Evolutionary conservation across 2,888 invertebrate genomes (phyloP).

Genomic region (Ophion ellenae): DNA sequence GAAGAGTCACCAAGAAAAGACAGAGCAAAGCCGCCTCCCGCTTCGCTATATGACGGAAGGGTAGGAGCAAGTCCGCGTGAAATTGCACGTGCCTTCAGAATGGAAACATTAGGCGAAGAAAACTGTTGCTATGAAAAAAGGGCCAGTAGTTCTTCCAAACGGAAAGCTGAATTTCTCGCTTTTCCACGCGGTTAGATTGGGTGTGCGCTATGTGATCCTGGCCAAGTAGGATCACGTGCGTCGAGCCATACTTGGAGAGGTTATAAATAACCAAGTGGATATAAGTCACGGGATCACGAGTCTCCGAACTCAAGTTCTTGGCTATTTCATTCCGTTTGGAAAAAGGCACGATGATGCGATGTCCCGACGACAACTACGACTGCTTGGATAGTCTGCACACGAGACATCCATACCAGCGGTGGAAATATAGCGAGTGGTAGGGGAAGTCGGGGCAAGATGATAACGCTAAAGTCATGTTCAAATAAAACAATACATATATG

Average conservation of each 20-base stretch:
- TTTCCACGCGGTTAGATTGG: constrained; percentile 65
- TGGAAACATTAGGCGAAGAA: constrained; percentile 19
- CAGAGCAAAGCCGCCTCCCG: background rate
- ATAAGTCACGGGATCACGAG: constrained; percentile 57
- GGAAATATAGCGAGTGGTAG: constrained; percentile 46
- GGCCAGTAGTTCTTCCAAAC: constrained; percentile 35
- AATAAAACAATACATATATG: too few species aligned
- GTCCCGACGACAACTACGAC: constrained; percentile 57
- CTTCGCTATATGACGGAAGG: constrained; percentile 11
- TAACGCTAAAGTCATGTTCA: too few species aligned
- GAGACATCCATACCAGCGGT: constrained; percentile 8
- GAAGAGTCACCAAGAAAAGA: background rate
- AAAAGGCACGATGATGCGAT: constrained; percentile 63
- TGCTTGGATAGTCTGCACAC: constrained; percentile 31
- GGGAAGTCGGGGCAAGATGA: too few species aligned
- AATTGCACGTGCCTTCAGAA: constrained; percentile 43
- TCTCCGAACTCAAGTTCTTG: constrained; percentile 70
- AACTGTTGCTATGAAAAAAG: constrained; percentile 9
- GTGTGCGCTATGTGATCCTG: constrained; percentile 55
- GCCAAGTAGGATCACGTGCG: constrained; percentile 48
- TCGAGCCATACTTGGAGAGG: constrained; percentile 54
- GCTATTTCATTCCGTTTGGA: constrained; percentile 70
- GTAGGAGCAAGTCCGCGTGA: background rate
- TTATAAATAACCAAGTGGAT: constrained; percentile 75
- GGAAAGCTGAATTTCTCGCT: constrained; percentile 57